Percentiles rank a stretch among this genome's conserved stretches.
Conservation (phyloP, 2,113 vertebrate genomes). For the Urocolius indicus region DNA sequence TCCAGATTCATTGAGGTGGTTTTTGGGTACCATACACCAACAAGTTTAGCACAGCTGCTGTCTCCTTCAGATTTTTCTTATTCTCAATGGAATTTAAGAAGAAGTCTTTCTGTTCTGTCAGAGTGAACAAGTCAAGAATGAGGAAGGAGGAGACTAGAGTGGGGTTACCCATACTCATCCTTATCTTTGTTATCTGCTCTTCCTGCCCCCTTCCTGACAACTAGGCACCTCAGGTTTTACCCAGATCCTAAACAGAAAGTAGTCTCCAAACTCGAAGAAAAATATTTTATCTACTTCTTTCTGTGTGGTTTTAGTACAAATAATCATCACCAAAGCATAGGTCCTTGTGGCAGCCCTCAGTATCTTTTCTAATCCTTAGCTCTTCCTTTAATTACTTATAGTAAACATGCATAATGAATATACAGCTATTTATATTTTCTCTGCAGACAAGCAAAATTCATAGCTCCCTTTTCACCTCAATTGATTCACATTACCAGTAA, state of each 20-base stretch:
- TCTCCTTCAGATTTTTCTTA: background rate
- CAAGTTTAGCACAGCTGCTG: background rate
- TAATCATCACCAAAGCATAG: background rate
- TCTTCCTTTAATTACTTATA: background rate
- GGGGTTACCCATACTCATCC: background rate
- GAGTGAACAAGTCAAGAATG: background rate
- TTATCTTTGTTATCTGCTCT: background rate
- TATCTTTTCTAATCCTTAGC: background rate
- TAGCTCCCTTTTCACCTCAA: background rate
- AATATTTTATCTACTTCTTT: background rate
- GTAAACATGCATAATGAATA: background rate
- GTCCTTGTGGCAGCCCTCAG: fast-evolving
- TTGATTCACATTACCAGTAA: background rate
- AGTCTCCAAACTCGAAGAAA: background rate
- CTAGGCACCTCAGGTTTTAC: background rate
- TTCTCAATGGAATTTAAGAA: background rate
- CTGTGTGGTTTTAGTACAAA: background rate
- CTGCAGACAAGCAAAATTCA: background rate
- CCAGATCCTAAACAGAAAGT: background rate
- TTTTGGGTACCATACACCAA: background rate
- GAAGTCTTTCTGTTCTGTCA: background rate
- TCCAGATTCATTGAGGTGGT: background rate
- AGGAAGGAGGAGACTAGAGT: background rate
- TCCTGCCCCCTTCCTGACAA: background rate
- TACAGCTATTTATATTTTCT: background rate